phyloP scores from a whole-genome alignment of 1,140 invertebrate species.

The Subanguina moxae region DNA sequence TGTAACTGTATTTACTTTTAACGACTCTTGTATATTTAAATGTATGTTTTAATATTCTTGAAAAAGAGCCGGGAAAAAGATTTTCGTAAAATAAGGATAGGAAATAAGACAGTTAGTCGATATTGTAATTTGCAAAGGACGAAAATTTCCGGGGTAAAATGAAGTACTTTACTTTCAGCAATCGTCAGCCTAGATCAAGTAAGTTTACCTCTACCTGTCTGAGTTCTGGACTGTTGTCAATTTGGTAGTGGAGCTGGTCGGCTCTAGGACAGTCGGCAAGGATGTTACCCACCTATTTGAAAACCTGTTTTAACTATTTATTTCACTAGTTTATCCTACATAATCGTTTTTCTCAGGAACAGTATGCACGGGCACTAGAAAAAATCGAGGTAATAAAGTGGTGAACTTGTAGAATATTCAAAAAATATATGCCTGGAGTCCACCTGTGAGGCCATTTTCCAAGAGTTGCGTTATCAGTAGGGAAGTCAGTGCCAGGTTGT shows the following conservation, averaged over 20 bases:
- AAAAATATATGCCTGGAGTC: neutral
- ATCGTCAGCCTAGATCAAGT: no score
- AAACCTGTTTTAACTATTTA: neutral
- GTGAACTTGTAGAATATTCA: neutral
- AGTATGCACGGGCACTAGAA: conserved; percentile 1
- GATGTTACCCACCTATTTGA: conserved; percentile 41
- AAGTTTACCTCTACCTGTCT: no score
- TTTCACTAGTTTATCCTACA: neutral
- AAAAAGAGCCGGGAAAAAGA: no score
- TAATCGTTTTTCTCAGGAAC: neutral
- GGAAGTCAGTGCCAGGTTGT: neutral
- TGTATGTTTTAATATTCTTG: no score
- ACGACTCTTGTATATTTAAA: no score
- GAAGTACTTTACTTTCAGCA: neutral
- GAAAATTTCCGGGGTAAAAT: conserved; percentile 11
- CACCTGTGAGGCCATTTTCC: conserved; percentile 4
- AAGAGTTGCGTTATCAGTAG: neutral
- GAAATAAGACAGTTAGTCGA: neutral
- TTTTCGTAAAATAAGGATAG: no score
- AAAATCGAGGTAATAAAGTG: neutral
- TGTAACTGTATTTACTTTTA: no score
- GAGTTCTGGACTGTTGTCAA: conserved; percentile 21
- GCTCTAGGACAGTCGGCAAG: conserved; percentile 42
- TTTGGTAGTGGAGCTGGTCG: conserved; percentile 27
- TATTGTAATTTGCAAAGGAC: conserved; percentile 16